Base-by-base conservation (phyloP, 1,140 invertebrate species). In the Cecropterus lyciades region DNA sequence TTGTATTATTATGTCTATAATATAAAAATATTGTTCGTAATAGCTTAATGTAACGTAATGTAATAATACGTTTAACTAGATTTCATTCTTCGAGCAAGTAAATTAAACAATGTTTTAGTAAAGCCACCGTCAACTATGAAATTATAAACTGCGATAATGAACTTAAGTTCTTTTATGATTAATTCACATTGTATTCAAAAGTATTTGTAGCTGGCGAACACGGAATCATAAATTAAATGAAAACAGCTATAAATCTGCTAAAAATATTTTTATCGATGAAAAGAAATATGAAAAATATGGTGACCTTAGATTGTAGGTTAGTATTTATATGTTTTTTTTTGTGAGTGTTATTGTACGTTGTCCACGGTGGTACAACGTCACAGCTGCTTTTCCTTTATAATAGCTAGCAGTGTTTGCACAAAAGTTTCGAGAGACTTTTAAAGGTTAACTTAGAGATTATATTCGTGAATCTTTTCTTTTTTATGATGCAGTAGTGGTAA, bases 151-250 rank as follows among this genome's bases (percentile, higher is more conserved):
- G 15, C 53, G 53, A 57, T 57, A 30, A 57, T 27, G 17, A 30
- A 33, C 24, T 30, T 15, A 52, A 57, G 55, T 27, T 14, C 10
- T 57, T 57, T 57, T 17, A 57, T 46, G 55, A 57, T 57, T 57
- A 57, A 57, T 57, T 57, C 20, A 57, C 42, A 30, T 57, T 57
- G 13, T 57, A 15, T 57, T n/a, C 24, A 14, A 15, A 45, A 56
- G 20, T 45, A 43, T 20, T 56, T 42, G 9, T 14, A 56, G 53
- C 17, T 1, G 17, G 33, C n/a, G 11, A 43, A 14, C 37, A 43
- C 53, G 53, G 42, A 43, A 14, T 43, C 17, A 30, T 45, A 57
- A 45, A 57, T 57, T 57, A 57, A 57, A 57, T 57, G 20, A 57
- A 46, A 57, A 20, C 14, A 14, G 20, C 20, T 11, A 57, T 56